phyloP scores from a whole-genome alignment of 2,888 invertebrate genomes.

The Siphonodentalium dalli region DNA sequence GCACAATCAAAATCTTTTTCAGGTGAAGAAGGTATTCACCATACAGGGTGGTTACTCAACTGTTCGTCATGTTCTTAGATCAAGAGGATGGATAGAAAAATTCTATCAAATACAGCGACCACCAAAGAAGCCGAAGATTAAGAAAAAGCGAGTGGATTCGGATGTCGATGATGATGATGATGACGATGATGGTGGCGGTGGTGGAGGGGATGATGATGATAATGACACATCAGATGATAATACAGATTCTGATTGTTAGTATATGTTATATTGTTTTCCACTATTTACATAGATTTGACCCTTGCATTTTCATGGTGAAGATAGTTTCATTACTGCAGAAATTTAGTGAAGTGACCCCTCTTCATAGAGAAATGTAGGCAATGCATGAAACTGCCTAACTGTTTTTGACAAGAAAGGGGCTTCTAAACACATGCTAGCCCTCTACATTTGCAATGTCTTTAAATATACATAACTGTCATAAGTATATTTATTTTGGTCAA shows the following conservation, averaged over 20 bases:
- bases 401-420: no score
- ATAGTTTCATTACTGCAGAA: no score
- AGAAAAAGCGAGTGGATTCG: constrained; percentile 35
- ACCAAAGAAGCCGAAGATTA: constrained; percentile 40
- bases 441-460: no score
- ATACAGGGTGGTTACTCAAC: constrained; percentile 65
- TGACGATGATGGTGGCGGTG: constrained; percentile 58
- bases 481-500: no score
- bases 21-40: constrained; percentile 63
- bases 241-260: no score
- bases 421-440: no score
- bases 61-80: constrained; percentile 57
- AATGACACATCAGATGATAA: constrained; percentile 33
- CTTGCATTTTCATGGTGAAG: no score
- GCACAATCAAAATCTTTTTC: constrained; percentile 21
- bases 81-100: constrained; percentile 65
- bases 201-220: constrained; percentile 51
- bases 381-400: no score
- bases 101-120: constrained; percentile 56
- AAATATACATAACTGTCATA: no score
- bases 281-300: no score
- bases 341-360: no score
- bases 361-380: no score
- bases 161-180: constrained; percentile 54
- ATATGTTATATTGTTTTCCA: not conserved